Evolutionary conservation across 2,888 invertebrate species (phyloP).

Genomic region (Drosophila algonquin): DNA sequence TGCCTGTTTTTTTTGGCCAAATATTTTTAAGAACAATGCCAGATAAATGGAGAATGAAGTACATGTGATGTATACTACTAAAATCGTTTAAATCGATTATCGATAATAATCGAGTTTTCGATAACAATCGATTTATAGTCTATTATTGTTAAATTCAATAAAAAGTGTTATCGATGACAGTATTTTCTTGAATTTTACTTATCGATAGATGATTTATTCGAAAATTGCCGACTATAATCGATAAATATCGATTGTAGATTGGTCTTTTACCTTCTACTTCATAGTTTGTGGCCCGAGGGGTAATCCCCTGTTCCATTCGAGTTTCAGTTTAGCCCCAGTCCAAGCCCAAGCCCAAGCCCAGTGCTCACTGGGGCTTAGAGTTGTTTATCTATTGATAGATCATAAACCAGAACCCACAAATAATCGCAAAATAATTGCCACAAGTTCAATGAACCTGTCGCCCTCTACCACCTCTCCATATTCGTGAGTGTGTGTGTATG

Average conservation of each 20-base stretch:
- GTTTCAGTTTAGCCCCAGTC: neutral
- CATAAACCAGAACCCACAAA: constrained; percentile 47
- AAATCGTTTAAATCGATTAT: too few species aligned
- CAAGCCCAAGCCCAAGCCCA: neutral
- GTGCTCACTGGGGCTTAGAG: constrained; percentile 8
- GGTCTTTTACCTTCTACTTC: neutral
- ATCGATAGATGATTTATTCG: too few species aligned
- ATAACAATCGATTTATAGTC: too few species aligned
- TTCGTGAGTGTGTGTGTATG: neutral
- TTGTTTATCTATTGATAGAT: constrained; percentile 50
- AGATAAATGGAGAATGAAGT: constrained; percentile 6
- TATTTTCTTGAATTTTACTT: too few species aligned
- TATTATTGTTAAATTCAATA: too few species aligned
- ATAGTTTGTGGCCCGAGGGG: neutral
- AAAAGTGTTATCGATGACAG: too few species aligned
- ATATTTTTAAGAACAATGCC: constrained; percentile 29
- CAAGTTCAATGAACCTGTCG: constrained; percentile 66
- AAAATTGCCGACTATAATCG: too few species aligned
- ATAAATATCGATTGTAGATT: too few species aligned
- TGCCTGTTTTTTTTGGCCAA: constrained; percentile 21
- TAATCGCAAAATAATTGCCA: constrained; percentile 75
- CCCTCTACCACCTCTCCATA: constrained; percentile 4
- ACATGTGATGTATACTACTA: too few species aligned
- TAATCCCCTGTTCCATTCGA: neutral
- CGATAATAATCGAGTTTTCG: too few species aligned